These are phyloP conservation scores for Siniperca obscura DNA, from an alignment of 2,797 vertebrate species.

Conservation along the genomic window DNA sequence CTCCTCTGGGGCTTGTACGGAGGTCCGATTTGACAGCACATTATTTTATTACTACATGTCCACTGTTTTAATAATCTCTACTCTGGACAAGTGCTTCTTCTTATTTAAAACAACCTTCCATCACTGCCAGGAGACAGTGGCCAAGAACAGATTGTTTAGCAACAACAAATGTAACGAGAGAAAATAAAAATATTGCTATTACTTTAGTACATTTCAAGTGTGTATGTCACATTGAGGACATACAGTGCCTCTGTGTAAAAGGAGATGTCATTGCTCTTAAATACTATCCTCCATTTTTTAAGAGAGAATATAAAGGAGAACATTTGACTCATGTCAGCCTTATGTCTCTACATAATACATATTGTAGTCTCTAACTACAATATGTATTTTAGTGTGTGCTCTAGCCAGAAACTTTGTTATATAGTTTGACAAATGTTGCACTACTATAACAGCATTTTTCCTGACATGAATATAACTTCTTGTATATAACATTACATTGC, in stretches of 20 bases:
- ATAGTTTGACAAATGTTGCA: background rate
- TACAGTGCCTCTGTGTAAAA: background rate
- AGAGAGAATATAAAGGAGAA: background rate
- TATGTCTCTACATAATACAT: background rate
- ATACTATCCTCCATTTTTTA: background rate
- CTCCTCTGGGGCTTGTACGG: slow-evolving; percentile 2
- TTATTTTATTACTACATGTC: background rate
- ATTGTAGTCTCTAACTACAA: background rate
- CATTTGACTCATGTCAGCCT: background rate
- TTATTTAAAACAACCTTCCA: background rate
- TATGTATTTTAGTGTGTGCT: background rate
- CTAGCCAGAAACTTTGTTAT: background rate
- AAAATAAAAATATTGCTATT: background rate
- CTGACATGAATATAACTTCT: background rate
- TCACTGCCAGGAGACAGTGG: background rate
- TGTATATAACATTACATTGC: background rate
- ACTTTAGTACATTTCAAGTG: background rate
- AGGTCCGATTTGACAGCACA: background rate
- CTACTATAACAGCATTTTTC: background rate
- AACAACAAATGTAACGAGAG: background rate
- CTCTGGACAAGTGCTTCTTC: background rate
- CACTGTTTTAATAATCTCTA: background rate
- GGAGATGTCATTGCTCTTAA: background rate
- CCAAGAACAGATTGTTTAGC: background rate
- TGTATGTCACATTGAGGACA: background rate